Percentiles rank a stretch among this genome's conserved stretches.
Evolutionary conservation across 2,888 invertebrate genomes (phyloP).

Genomic region (Lamellibrachia columna): DNA sequence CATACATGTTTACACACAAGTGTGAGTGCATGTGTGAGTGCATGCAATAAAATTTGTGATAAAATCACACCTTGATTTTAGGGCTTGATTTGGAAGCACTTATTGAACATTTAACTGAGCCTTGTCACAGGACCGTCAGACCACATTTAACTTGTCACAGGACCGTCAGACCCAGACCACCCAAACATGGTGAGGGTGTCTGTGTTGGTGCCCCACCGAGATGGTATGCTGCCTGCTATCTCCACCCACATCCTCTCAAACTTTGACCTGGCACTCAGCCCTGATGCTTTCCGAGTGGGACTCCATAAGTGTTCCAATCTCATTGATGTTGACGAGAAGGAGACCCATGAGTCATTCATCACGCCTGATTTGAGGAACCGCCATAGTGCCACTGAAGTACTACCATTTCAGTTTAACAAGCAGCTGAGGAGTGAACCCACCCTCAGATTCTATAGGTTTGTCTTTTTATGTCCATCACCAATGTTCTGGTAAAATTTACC

Average conservation of each 20-base stretch:
- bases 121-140: slow-evolving; percentile 45
- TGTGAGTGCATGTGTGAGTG: background rate
- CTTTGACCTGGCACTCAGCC: slow-evolving; percentile 63
- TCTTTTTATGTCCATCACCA: background rate
- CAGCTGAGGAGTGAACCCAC: slow-evolving; percentile 51
- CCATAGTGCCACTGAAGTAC: slow-evolving; percentile 51
- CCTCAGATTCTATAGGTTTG: slow-evolving; percentile 62
- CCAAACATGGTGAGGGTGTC: slow-evolving; percentile 61
- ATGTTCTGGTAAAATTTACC: no score
- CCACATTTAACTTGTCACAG: slow-evolving; percentile 42
- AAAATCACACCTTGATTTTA: no score
- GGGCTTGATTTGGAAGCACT: no score
- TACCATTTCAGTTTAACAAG: slow-evolving; percentile 59
- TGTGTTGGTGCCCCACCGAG: slow-evolving; percentile 62
- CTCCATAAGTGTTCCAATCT: slow-evolving; percentile 64
- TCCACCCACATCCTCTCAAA: slow-evolving; percentile 62
- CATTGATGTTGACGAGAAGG: slow-evolving; percentile 53
- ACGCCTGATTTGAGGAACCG: slow-evolving; percentile 49
- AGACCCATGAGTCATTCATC: slow-evolving; percentile 56
- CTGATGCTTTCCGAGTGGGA: slow-evolving; percentile 58
- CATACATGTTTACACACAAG: background rate
- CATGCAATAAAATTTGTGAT: no score
- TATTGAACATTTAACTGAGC: no score
- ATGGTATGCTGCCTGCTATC: slow-evolving; percentile 63
- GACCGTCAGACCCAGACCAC: slow-evolving; percentile 54